Evolutionary conservation across 2,888 invertebrate species (phyloP).

Genomic region (Osmoderma eremita): DNA sequence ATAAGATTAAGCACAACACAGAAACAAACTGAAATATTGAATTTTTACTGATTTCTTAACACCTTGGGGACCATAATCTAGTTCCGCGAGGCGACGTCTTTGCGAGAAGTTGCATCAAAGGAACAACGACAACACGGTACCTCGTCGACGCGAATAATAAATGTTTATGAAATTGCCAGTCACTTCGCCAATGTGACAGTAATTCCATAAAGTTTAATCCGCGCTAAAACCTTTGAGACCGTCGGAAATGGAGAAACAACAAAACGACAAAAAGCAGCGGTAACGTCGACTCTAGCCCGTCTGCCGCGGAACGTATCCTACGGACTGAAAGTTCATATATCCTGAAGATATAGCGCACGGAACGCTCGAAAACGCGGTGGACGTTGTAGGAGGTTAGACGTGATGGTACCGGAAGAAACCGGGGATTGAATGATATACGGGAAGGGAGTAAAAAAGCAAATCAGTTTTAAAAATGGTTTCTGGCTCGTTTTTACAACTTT

Average conservation of each 20-base stretch:
- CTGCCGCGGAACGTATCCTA: constrained; percentile 5
- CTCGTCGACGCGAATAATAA: constrained; percentile 13
- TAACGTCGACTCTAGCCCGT: neutral
- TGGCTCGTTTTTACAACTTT: too few relatives aligned
- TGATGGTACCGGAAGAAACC: too few relatives aligned
- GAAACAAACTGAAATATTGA: too few relatives aligned
- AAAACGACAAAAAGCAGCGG: constrained; percentile 3
- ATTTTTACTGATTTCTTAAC: too few relatives aligned
- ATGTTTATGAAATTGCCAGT: constrained; percentile 19
- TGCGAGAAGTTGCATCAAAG: neutral
- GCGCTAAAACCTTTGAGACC: constrained; percentile 5
- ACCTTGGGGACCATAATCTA: too few relatives aligned
- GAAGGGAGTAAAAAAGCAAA: too few relatives aligned
- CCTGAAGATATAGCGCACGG: neutral
- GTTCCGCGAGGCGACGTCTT: too few relatives aligned
- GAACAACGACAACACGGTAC: neutral
- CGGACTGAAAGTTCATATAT: constrained; percentile 1
- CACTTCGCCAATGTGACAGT: constrained; percentile 14
- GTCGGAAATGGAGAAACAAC: constrained; percentile 10
- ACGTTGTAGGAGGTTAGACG: too few relatives aligned
- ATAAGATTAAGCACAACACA: too few relatives aligned
- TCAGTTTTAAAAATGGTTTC: too few relatives aligned
- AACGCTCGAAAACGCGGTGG: too few relatives aligned
- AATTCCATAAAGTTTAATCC: constrained; percentile 14
- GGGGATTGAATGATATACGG: too few relatives aligned